Evolutionary conservation across 2,797 vertebrate genomes (phyloP).

Genomic region (Chromis chromis): DNA sequence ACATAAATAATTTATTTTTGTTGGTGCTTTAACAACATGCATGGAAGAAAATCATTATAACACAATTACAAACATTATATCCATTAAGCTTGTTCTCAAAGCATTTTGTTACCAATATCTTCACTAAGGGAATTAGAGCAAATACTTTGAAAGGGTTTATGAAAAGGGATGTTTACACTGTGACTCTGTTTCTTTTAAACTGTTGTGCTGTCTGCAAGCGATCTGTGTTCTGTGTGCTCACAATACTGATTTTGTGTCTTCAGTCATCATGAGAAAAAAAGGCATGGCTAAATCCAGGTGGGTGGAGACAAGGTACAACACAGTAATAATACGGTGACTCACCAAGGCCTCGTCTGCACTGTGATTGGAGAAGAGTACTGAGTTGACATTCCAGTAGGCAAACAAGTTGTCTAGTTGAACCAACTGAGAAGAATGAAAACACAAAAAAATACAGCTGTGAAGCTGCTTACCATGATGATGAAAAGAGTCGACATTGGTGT

Average conservation of each 20-base stretch:
- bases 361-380: conserved; percentile 90
- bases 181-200: not conserved
- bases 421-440: conserved; percentile 82
- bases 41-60: not conserved
- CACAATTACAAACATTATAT: not conserved
- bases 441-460: conserved; percentile 19
- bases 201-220: not conserved
- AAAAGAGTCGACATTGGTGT: conserved; percentile 3
- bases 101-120: not conserved
- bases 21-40: conserved; percentile 7
- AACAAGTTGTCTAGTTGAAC: conserved; percentile 94
- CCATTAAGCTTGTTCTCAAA: not conserved
- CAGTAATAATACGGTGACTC: conserved; percentile 68
- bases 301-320: not conserved
- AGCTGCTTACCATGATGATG: not conserved
- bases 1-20: conserved; percentile 2
- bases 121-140: not conserved
- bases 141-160: not conserved
- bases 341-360: conserved; percentile 90
- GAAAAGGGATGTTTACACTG: not conserved
- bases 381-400: conserved; percentile 98
- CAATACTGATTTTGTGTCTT: conserved; percentile 1
- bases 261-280: not conserved
- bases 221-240: not conserved
- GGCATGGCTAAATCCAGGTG: not conserved